Evolutionary conservation across 2,113 vertebrate genomes (phyloP).

Genomic region (Cariama cristata): DNA sequence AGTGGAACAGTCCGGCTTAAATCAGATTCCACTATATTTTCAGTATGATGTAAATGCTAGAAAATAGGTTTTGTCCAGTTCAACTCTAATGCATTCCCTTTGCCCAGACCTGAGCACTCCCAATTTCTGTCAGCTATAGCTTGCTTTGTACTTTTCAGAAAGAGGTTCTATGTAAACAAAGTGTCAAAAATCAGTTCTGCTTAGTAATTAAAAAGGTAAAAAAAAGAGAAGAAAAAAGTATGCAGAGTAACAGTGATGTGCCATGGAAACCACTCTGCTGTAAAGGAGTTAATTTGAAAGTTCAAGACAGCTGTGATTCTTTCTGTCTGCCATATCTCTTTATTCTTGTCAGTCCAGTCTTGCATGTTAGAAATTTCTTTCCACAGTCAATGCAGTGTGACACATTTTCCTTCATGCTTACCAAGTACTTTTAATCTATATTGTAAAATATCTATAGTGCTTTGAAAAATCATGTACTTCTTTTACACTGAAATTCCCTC

Average conservation of each 20-base stretch:
- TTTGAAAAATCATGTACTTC: not conserved
- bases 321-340: not conserved
- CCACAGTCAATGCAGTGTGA: not conserved
- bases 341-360: not conserved
- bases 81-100: not conserved
- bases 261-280: not conserved
- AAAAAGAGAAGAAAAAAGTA: not conserved
- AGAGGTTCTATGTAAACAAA: not conserved
- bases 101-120: not conserved
- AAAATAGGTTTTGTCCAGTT: not conserved
- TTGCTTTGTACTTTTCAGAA: not conserved
- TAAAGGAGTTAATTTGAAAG: not conserved
- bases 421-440: not conserved
- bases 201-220: not conserved
- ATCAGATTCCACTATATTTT: not conserved
- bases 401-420: not conserved
- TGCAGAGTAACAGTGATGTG: not conserved
- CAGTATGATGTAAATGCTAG: not conserved
- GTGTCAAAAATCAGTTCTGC: not conserved
- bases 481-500: not conserved
- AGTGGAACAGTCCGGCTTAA: not conserved
- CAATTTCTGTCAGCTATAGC: not conserved
- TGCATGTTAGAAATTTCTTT: not conserved
- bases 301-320: not conserved
- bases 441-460: not conserved